Conservation (phyloP, 2,113 vertebrate genomes). For the Silurus asotus region DNA sequence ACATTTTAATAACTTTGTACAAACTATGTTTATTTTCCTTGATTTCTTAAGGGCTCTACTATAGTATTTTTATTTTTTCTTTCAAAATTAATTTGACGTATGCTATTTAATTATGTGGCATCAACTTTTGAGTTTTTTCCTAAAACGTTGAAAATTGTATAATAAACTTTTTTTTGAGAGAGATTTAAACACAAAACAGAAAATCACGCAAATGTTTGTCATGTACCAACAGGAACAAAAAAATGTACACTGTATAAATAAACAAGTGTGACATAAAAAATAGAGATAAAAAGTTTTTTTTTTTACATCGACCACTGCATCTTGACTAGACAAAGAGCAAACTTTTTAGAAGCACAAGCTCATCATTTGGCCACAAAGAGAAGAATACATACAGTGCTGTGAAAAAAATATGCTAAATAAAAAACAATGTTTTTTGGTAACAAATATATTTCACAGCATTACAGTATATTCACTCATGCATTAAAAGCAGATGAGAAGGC, state of each 20-base stretch:
- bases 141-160: no score
- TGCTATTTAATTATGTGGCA: no score
- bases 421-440: neutral
- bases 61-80: no score
- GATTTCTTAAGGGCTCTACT: no score
- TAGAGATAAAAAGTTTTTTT: conserved; percentile 53
- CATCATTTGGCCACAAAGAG: conserved; percentile 10
- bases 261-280: conserved; percentile 40
- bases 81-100: no score
- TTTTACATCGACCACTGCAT: neutral
- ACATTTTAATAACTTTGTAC: no score
- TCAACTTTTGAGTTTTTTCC: no score
- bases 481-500: no score
- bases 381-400: neutral
- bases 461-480: no score
- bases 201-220: neutral
- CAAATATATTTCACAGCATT: no score
- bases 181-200: neutral
- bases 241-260: neutral
- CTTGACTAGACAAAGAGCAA: neutral
- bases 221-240: neutral
- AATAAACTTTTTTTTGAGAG: no score
- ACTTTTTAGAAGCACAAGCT: neutral
- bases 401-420: neutral
- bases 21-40: no score